Evolutionary conservation across 2,888 invertebrate genomes (phyloP).

Genomic region (Byasa hedistus): DNA sequence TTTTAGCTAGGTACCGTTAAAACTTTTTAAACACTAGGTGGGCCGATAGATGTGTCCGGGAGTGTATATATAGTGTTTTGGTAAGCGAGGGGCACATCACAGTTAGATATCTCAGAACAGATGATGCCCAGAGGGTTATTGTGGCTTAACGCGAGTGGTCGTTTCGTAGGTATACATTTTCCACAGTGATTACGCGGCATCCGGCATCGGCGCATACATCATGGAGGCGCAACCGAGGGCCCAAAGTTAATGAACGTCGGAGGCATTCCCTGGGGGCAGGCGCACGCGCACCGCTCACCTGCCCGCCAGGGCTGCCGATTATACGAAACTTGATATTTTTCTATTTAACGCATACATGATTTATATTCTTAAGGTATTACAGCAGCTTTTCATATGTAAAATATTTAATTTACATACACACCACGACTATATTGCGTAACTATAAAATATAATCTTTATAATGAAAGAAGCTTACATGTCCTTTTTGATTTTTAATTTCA

Average conservation of each 20-base stretch:
- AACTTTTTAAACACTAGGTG: too few relatives aligned
- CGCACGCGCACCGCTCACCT: slow-evolving; percentile 40
- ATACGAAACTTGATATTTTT: too few relatives aligned
- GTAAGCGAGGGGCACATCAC: neutral
- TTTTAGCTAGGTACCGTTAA: too few relatives aligned
- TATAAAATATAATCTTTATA: too few relatives aligned
- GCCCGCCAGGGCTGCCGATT: slow-evolving; percentile 17
- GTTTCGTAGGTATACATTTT: slow-evolving; percentile 35
- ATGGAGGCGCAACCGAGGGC: slow-evolving; percentile 61
- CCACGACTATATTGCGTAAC: too few relatives aligned
- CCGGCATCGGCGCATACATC: slow-evolving; percentile 69
- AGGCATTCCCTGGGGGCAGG: slow-evolving; percentile 64
- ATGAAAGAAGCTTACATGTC: too few relatives aligned
- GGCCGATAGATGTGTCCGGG: too few relatives aligned
- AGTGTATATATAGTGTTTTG: too few relatives aligned
- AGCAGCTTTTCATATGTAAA: neutral
- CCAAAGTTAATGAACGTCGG: slow-evolving; percentile 73
- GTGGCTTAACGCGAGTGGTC: slow-evolving; percentile 26
- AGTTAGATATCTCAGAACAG: slow-evolving; percentile 32
- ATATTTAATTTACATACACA: too few relatives aligned
- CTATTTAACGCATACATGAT: too few relatives aligned
- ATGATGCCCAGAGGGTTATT: slow-evolving; percentile 28
- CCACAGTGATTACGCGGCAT: slow-evolving; percentile 66
- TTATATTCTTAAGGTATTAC: too few relatives aligned
- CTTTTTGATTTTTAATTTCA: too few relatives aligned